Evolutionary conservation across 1,140 invertebrate genomes (phyloP).

Genomic region (Aphelinus atriplicis): DNA sequence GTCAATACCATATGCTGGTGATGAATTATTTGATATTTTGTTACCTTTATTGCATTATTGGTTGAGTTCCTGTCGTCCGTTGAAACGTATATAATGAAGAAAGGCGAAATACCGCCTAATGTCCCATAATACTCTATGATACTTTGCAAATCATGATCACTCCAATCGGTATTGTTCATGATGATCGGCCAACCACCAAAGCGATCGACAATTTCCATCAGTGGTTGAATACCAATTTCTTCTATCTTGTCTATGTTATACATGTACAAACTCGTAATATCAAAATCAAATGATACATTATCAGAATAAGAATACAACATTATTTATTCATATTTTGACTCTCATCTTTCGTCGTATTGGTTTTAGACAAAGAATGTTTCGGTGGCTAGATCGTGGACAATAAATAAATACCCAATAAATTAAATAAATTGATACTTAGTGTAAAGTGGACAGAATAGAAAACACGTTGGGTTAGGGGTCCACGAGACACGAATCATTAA

Average conservation of each 20-base stretch:
- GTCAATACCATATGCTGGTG: not conserved
- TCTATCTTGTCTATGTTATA: slow-evolving; percentile 13
- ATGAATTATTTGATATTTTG: not conserved
- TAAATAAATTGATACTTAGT: too few species aligned
- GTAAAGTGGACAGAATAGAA: too few species aligned
- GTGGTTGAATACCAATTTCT: not conserved
- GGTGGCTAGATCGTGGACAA: too few species aligned
- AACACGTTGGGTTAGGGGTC: not conserved
- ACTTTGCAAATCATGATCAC: slow-evolving; percentile 17
- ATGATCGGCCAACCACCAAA: slow-evolving; percentile 23
- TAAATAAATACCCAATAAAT: too few species aligned
- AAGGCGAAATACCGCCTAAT: not conserved
- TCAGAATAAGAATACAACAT: not conserved
- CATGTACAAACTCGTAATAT: not conserved
- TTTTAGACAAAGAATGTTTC: too few species aligned
- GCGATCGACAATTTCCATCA: not conserved
- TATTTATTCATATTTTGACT: not conserved
- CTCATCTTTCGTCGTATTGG: not conserved
- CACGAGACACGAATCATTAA: not conserved
- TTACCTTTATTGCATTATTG: not conserved
- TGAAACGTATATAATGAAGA: not conserved
- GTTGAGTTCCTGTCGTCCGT: not conserved
- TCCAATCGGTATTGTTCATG: slow-evolving; percentile 7
- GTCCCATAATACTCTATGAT: not conserved
- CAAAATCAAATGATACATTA: too few species aligned